Base-by-base conservation (phyloP, 2,888 invertebrate genomes). In the Eustalomyia histrio region DNA sequence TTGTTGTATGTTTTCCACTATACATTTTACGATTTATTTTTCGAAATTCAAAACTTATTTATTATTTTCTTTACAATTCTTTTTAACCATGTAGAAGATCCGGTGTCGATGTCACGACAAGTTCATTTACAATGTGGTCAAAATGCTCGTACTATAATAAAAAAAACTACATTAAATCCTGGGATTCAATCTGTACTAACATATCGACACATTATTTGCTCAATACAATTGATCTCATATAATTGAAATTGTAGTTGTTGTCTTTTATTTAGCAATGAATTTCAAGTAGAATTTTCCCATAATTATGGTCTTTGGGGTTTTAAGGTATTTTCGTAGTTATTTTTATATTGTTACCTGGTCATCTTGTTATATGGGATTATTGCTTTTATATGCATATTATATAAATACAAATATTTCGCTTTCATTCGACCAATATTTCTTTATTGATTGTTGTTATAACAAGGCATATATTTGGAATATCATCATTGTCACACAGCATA, bases 31-130 rank as follows among this genome's bases (percentile, higher is more conserved):
- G 3, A 29, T 29, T 39, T 39, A 12, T 39, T 39, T 39, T 39
- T 39, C 39, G 12, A 39, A 39, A 39, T 39, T 39, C 39, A 39
- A 39, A 39, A 12, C 39, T 39, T 39, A 39, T 47, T 47, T 50
- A n/a, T 29, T 29, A 29, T 29, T 24, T 6, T 43, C 50, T 67
- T 21, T 21, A 12, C 12, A 16, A 52, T 53, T 60, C 7, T 61
- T n/a, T 55, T 57, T 65, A 35, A 21, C 17, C 76, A 63, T 63
- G 39, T 17, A 63, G 17, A 69, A 58, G 58, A 80, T 80, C 80
- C 80, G 80, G 80, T 80, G 71, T 80, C 75, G 61, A 76, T 80
- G 71, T 69, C 79, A 79, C 35, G 74, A 79, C 69, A 74, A 74
- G 74, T 74, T 79, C 74, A 74, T 60, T 69, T 79, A 60, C 69